These are phyloP conservation scores for Dicentrarchus labrax DNA, from an alignment of 2,113 vertebrate genomes.

Conservation along the genomic window DNA sequence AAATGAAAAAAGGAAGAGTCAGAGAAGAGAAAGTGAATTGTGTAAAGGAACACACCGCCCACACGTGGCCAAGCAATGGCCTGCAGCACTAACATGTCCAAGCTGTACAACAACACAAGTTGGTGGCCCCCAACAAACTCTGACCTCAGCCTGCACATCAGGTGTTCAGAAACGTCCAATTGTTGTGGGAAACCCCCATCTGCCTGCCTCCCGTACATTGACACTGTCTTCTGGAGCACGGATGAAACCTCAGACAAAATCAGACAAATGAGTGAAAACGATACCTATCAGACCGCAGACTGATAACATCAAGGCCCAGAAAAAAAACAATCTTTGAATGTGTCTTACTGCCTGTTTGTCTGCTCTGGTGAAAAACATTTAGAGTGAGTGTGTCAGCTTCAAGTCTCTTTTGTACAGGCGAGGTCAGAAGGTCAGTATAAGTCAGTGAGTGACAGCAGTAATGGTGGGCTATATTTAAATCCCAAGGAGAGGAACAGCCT, in stretches of 20 bases:
- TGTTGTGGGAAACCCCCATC: conserved; percentile 38
- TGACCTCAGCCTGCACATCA: conserved; percentile 58
- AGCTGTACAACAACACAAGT: conserved; percentile 36
- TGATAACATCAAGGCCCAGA: not conserved
- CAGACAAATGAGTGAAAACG: conserved; percentile 4
- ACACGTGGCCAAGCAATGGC: conserved; percentile 45
- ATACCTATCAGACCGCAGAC: not conserved
- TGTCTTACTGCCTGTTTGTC: conserved; percentile 22
- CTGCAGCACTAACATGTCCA: conserved; percentile 47
- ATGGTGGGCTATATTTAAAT: conserved; percentile 77
- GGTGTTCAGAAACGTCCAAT: conserved; percentile 45
- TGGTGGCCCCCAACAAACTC: conserved; percentile 50
- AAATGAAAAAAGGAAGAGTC: conserved; percentile 7
- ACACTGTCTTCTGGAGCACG: not conserved
- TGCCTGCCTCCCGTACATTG: conserved; percentile 22
- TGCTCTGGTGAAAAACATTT: conserved; percentile 52
- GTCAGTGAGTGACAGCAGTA: conserved; percentile 72
- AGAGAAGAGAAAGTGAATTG: conserved; percentile 39
- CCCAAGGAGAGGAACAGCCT: conserved; percentile 60
- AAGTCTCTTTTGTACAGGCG: conserved; percentile 61
- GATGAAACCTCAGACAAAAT: conserved; percentile 13
- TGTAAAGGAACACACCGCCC: conserved; percentile 46
- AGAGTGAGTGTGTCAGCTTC: conserved; percentile 56
- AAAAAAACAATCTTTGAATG: conserved; percentile 1
- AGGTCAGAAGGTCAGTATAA: conserved; percentile 71